A percentile compares a stretch with the other conserved stretches of the same genome.
These are phyloP conservation scores for Platycnemis pennipes DNA, from an alignment of 2,888 invertebrate genomes.

Conservation along the genomic window DNA sequence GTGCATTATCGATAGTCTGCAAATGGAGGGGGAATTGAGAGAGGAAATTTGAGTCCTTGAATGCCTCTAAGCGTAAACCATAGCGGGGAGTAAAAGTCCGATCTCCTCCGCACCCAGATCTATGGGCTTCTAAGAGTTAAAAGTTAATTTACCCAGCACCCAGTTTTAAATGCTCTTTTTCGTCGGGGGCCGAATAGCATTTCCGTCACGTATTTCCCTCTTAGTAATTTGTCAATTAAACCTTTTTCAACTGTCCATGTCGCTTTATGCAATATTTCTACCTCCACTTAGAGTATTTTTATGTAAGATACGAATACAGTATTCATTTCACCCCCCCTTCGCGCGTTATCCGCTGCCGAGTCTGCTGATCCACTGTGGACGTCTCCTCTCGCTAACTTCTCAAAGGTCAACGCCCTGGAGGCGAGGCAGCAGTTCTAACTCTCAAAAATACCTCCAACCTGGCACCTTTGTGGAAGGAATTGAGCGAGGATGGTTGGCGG, in stretches of 20 bases:
- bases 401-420: slow-evolving; percentile 57
- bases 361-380: background rate
- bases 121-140: background rate
- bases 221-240: background rate
- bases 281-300: background rate
- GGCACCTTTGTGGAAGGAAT: slow-evolving; percentile 3
- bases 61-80: background rate
- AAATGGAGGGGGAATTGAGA: background rate
- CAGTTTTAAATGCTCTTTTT: background rate
- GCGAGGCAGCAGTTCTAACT: slow-evolving; percentile 41
- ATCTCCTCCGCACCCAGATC: background rate
- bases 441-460: slow-evolving; percentile 56
- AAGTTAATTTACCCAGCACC: background rate
- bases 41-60: background rate
- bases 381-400: background rate
- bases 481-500: background rate
- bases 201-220: background rate
- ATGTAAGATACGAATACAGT: too few species aligned
- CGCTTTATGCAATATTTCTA: background rate
- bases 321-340: background rate
- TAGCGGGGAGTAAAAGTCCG: background rate
- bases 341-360: background rate
- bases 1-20: background rate
- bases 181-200: background rate
- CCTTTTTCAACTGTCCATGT: background rate